Percentiles rank a stretch among this genome's conserved stretches.
phyloP scores from a whole-genome alignment of 2,888 invertebrate genomes.

The Andrena praecox region DNA sequence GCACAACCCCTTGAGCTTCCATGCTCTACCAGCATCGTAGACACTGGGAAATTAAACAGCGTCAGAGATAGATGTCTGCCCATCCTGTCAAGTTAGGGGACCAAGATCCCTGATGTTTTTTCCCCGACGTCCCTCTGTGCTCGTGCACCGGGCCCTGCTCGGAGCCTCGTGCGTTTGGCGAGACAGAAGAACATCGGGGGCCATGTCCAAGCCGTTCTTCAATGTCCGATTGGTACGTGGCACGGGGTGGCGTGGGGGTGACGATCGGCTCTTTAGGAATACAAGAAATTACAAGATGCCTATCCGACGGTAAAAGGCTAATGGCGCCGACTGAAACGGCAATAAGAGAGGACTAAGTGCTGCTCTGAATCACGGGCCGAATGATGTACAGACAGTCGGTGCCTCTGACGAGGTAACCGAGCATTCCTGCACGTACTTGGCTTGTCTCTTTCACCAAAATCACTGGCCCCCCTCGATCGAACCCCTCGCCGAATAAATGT shows the following conservation, averaged over 20 bases:
- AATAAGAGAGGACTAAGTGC: constrained; percentile 74
- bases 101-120: constrained; percentile 38
- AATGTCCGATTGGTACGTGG: constrained; percentile 76
- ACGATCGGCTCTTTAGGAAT: constrained; percentile 69
- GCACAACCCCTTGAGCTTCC: no score
- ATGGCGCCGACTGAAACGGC: constrained; percentile 73
- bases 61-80: constrained; percentile 24
- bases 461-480: constrained; percentile 52
- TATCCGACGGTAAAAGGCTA: constrained; percentile 75
- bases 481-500: constrained; percentile 39
- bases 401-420: constrained; percentile 61
- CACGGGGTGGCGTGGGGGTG: constrained; percentile 65
- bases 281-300: constrained; percentile 81
- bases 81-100: constrained; percentile 31
- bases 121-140: constrained; percentile 21
- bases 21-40: neutral
- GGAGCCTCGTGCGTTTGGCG: constrained; percentile 50
- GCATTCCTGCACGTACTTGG: constrained; percentile 77
- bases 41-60: constrained; percentile 16
- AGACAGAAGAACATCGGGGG: constrained; percentile 50
- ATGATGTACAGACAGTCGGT: constrained; percentile 74
- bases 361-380: constrained; percentile 75
- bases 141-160: constrained; percentile 36
- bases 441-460: constrained; percentile 64
- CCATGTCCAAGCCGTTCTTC: constrained; percentile 73